These are phyloP conservation scores for Enteromius trimaculatus DNA, from an alignment of 2,797 vertebrate genomes.

Conservation along the genomic window DNA sequence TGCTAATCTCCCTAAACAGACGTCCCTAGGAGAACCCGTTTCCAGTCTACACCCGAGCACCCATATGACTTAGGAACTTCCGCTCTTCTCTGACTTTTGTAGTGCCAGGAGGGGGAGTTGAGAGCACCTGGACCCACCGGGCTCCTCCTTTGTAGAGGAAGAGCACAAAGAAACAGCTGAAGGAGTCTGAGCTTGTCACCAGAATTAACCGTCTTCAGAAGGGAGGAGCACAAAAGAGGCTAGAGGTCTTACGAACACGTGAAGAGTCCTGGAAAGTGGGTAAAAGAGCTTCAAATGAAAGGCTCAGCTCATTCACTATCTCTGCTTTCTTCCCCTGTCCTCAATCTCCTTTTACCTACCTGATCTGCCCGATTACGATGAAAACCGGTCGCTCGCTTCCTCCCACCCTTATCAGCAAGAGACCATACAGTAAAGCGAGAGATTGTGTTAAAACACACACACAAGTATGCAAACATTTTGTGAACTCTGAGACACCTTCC, in stretches of 20 bases:
- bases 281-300: conserved; percentile 32
- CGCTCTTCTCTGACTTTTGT: conserved; percentile 30
- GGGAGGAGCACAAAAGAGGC: conserved; percentile 29
- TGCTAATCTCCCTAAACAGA: conserved; percentile 17
- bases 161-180: conserved; percentile 62
- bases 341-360: conserved; percentile 24
- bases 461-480: conserved; percentile 2
- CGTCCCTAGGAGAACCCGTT: conserved; percentile 20
- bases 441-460: conserved; percentile 19
- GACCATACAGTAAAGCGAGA: conserved; percentile 8
- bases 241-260: conserved; percentile 37
- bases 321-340: neutral
- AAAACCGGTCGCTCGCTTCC: conserved; percentile 29
- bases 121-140: conserved; percentile 53
- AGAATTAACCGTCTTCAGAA: conserved; percentile 56
- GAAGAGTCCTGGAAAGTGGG: conserved; percentile 48
- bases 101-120: conserved; percentile 35
- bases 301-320: conserved; percentile 4
- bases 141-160: conserved; percentile 52
- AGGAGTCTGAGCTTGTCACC: conserved; percentile 63
- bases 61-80: conserved; percentile 43
- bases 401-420: conserved; percentile 39
- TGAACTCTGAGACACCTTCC: neutral
- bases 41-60: conserved; percentile 24
- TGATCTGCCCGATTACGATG: conserved; percentile 38